Evolutionary conservation across 2,797 vertebrate species (phyloP), one percentile per base, ranked within the genome.

Genomic region (Parauchenoglanis ngamensis): DNA sequence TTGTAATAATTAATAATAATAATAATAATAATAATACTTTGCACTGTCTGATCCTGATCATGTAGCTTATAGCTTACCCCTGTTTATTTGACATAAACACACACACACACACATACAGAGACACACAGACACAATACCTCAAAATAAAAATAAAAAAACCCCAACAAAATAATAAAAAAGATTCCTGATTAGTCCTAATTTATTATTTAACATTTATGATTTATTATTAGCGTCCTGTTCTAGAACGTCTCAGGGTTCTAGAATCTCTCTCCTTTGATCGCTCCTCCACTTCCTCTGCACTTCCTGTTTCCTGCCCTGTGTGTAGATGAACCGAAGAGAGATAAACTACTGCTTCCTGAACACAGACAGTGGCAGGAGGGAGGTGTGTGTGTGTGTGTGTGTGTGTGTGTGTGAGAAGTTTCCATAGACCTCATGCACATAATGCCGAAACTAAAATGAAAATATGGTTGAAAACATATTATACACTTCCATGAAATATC

Each of bases 261-360:
- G 57, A 61, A 61, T 44, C 68, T 31, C 1, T 40, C 31, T 77
- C 73, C 5, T 7, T 76, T n/a, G 4, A n/a, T 75, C 72, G 1
- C 23, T 15, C 25, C 21, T 54, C 15, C 49, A 0, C 46, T 28
- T 10, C 0, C 1, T 19, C 15, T 56, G 15, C 52, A 35, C 76
- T 78, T 78, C 52, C 76, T 78, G 76, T 78, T 78, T 56, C 49
- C 28, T 35, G 76, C 28, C 23, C n/a, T 49, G 46, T 49, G 44
- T 52, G 1, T 78, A 78, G 28, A 78, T n/a, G 28, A 77, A 77
- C 52, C 10, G 31, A n/a, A 46, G 25, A 54, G 4, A 7, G 52
- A 23, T 56, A 19, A 21, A 78, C 52, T 56, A 4, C 75, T 77
- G 75, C 15, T 77, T 77, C 49, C 75, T 56, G 49, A 28, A 28